A percentile compares a stretch with the other conserved stretches of the same genome.
These are phyloP conservation scores for Brenthis daphne DNA, from an alignment of 2,888 invertebrate genomes.

Conservation along the genomic window DNA sequence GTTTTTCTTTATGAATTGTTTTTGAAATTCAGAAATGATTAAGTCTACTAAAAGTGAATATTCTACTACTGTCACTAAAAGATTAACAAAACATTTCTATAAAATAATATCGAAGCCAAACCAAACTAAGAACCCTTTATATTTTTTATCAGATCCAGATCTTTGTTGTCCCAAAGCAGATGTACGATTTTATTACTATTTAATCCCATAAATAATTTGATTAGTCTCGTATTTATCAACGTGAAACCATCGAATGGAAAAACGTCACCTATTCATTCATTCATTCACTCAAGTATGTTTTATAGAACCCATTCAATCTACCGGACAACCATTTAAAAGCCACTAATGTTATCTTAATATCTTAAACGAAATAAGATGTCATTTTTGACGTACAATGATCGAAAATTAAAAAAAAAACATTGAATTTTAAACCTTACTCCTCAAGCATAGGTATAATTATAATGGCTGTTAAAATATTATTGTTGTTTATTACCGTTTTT, in stretches of 20 bases:
- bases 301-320: constrained; percentile 56
- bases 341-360: constrained; percentile 81
- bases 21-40: no score
- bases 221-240: constrained; percentile 81
- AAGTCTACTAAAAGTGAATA: no score
- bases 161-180: constrained; percentile 54
- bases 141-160: constrained; percentile 33
- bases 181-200: constrained; percentile 73
- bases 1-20: no score
- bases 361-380: constrained; percentile 66
- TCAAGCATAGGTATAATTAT: constrained; percentile 24
- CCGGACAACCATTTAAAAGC: constrained; percentile 76
- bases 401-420: constrained; percentile 18
- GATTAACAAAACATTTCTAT: no score
- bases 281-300: constrained; percentile 49
- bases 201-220: constrained; percentile 82
- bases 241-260: constrained; percentile 75
- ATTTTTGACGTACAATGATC: constrained; percentile 50
- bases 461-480: constrained; percentile 51
- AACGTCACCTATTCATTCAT: constrained; percentile 71
- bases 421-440: constrained; percentile 34
- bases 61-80: no score
- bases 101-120: constrained; percentile 2
- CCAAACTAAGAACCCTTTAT: constrained; percentile 42
- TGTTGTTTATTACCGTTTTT: constrained; percentile 63